Conservation (phyloP, 1,140 invertebrate species). For the Heliconius congener region DNA sequence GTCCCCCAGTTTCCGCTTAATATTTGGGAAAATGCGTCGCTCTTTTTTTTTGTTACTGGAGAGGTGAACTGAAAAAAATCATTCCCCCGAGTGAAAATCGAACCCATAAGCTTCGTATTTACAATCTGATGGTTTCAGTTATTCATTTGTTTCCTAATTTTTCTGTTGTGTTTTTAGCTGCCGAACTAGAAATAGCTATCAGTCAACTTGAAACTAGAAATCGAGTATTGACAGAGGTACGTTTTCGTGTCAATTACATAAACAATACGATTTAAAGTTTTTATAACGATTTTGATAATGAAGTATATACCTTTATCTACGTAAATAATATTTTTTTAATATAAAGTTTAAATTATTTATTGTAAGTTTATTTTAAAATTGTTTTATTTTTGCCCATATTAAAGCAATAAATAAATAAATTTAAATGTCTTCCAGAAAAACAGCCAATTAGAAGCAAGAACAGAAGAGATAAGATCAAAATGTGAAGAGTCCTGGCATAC, state of each 20-base stretch:
- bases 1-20: no score
- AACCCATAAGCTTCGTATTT: no score
- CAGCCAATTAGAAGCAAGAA: slow-evolving; percentile 65
- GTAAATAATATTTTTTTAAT: no score
- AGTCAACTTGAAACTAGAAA: slow-evolving; percentile 66
- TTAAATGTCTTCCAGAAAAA: slow-evolving; percentile 57
- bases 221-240: slow-evolving; percentile 65
- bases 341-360: no score
- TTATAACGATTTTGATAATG: no score
- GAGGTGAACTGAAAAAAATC: no score
- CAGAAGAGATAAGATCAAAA: slow-evolving; percentile 74
- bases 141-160: not conserved
- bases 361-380: no score
- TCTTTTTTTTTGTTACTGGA: no score
- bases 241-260: not conserved
- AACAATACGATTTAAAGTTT: not conserved
- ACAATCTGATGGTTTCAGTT: not conserved
- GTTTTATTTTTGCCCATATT: no score
- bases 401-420: not conserved
- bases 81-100: no score
- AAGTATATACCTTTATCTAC: no score
- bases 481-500: slow-evolving; percentile 78
- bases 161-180: slow-evolving; percentile 48
- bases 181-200: slow-evolving; percentile 65
- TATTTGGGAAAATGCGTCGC: no score